Conservation (phyloP, 1,140 invertebrate species). For the Cydia amplana region DNA sequence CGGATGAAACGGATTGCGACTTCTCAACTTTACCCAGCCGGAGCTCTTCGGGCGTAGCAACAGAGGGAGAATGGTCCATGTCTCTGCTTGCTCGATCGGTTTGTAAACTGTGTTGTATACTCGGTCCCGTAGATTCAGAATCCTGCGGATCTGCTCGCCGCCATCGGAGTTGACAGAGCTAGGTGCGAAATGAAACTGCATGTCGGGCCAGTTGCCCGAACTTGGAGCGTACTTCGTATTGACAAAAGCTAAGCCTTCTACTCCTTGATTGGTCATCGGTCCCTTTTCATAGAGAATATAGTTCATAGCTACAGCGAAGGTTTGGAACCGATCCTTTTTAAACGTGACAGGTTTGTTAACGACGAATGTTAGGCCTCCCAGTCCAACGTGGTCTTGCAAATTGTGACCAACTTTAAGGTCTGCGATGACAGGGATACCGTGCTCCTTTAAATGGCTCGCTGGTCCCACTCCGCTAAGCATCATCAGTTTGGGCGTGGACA, state of each 20-base stretch:
- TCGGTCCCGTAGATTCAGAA: slow-evolving; percentile 87
- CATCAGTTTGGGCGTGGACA: slow-evolving; percentile 91
- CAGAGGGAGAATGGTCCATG: slow-evolving; percentile 90
- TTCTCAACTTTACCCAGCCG: slow-evolving; percentile 89
- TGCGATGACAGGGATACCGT: slow-evolving; percentile 87
- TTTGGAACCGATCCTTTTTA: slow-evolving; percentile 88
- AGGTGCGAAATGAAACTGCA: slow-evolving; percentile 92
- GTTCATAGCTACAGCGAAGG: slow-evolving; percentile 87
- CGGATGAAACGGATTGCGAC: slow-evolving; percentile 87
- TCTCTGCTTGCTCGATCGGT: slow-evolving; percentile 87
- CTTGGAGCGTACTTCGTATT: slow-evolving; percentile 90
- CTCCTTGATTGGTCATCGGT: slow-evolving; percentile 89
- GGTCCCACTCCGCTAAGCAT: slow-evolving; percentile 95
- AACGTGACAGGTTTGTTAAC: slow-evolving; percentile 90
- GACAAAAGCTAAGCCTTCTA: slow-evolving; percentile 91
- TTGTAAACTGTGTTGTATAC: slow-evolving; percentile 93
- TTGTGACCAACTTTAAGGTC: slow-evolving; percentile 91
- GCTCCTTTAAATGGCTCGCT: slow-evolving; percentile 86
- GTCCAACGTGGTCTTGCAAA: slow-evolving; percentile 91
- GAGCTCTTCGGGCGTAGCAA: slow-evolving; percentile 90
- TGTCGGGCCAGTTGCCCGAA: slow-evolving; percentile 88
- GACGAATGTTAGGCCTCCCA: slow-evolving; percentile 90
- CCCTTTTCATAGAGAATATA: slow-evolving; percentile 89
- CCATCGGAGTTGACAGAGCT: slow-evolving; percentile 90
- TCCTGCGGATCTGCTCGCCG: slow-evolving; percentile 87